These are phyloP conservation scores for Microcebus griseorufus DNA, from an alignment of 2,113 vertebrate genomes.

Conservation along the genomic window DNA sequence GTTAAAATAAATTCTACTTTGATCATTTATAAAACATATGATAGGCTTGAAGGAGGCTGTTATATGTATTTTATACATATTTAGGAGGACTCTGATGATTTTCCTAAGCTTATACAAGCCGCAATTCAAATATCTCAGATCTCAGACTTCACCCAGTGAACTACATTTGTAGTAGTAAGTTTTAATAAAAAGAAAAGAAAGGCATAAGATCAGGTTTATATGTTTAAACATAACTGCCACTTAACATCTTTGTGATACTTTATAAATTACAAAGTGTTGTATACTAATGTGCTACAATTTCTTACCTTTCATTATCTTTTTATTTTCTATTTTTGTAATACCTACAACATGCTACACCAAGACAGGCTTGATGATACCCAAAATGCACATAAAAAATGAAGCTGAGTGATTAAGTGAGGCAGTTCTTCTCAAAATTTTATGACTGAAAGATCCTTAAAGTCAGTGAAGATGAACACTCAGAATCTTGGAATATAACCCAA, in stretches of 20 bases:
- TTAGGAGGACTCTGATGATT: background rate
- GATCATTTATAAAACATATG: slow-evolving; percentile 47
- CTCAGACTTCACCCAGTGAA: background rate
- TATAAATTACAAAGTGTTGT: background rate
- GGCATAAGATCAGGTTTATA: background rate
- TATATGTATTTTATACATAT: background rate
- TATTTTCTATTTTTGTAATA: background rate
- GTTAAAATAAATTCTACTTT: slow-evolving; percentile 41
- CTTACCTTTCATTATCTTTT: background rate
- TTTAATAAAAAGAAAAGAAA: background rate
- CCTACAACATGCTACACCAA: background rate
- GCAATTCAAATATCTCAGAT: background rate
- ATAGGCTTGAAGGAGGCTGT: background rate
- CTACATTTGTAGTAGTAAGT: background rate
- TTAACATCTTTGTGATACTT: background rate
- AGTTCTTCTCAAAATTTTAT: background rate
- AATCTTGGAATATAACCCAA: background rate
- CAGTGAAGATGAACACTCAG: background rate
- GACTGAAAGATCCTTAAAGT: background rate
- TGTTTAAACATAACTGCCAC: background rate
- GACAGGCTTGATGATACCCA: background rate
- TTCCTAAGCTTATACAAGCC: background rate
- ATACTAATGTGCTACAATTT: background rate
- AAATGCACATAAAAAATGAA: background rate
- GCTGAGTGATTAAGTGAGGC: background rate